A percentile compares a stretch with the other conserved stretches of the same genome.
Conservation (phyloP, 2,113 vertebrate species). For the Meles meles region DNA sequence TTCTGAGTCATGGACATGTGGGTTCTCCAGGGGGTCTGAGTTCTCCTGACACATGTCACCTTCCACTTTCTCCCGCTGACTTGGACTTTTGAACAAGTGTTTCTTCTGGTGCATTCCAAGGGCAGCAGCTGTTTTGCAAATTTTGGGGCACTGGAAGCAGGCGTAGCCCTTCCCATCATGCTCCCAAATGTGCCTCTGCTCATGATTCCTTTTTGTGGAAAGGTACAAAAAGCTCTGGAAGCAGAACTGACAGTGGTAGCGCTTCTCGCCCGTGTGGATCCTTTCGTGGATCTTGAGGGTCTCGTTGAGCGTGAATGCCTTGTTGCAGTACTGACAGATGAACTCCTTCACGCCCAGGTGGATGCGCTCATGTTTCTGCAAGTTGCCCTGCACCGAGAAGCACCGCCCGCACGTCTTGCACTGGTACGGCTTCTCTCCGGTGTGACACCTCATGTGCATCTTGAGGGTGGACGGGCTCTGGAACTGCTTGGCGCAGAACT, state of each 20-base stretch:
- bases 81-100: constrained; percentile 84
- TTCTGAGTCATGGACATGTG: constrained; percentile 70
- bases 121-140: constrained; percentile 90
- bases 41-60: constrained; percentile 69
- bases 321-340: constrained; percentile 92
- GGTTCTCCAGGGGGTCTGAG: constrained; percentile 67
- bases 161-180: constrained; percentile 85
- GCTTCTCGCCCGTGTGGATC: constrained; percentile 93
- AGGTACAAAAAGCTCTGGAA: constrained; percentile 96
- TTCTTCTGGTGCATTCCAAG: constrained; percentile 90
- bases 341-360: constrained; percentile 89
- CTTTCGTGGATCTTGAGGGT: constrained; percentile 90
- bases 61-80: constrained; percentile 70
- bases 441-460: constrained; percentile 93
- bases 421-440: constrained; percentile 87
- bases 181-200: constrained; percentile 91
- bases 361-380: constrained; percentile 84
- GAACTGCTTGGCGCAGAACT: constrained; percentile 93
- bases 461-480: constrained; percentile 92
- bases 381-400: constrained; percentile 89
- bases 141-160: constrained; percentile 88
- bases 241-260: constrained; percentile 95
- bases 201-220: constrained; percentile 95
- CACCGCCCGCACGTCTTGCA: constrained; percentile 95
- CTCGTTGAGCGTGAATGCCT: constrained; percentile 88